Conservation (phyloP, 2,797 vertebrate species). For the Anniella stebbinsi region DNA sequence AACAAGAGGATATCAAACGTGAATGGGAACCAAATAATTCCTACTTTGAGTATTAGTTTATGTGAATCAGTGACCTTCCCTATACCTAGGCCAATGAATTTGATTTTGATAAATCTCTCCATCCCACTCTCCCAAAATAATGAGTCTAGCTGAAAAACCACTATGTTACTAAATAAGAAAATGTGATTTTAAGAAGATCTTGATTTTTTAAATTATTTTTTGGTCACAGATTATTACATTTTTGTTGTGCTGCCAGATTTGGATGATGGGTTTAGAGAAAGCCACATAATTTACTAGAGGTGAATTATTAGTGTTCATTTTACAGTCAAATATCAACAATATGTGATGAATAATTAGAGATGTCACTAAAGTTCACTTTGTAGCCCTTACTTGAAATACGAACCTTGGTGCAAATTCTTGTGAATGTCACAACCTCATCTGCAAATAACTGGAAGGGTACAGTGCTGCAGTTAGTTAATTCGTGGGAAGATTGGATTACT, state of each 20-base stretch:
- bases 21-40: slow-evolving; percentile 11
- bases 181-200: background rate
- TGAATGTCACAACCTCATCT: too few species aligned
- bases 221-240: background rate
- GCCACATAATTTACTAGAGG: background rate
- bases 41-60: background rate
- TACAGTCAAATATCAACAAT: background rate
- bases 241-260: background rate
- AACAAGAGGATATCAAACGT: background rate
- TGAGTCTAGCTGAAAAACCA: background rate
- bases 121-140: background rate
- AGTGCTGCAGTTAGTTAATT: too few species aligned
- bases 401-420: background rate
- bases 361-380: background rate
- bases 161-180: background rate
- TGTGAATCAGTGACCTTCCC: background rate
- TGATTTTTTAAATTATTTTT: background rate
- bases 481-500: too few species aligned
- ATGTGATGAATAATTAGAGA: background rate
- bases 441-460: too few species aligned
- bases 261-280: background rate
- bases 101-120: background rate
- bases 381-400: background rate
- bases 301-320: background rate
- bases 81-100: background rate